Base-by-base conservation (phyloP, 2,113 vertebrate genomes). In the Limanda limanda region DNA sequence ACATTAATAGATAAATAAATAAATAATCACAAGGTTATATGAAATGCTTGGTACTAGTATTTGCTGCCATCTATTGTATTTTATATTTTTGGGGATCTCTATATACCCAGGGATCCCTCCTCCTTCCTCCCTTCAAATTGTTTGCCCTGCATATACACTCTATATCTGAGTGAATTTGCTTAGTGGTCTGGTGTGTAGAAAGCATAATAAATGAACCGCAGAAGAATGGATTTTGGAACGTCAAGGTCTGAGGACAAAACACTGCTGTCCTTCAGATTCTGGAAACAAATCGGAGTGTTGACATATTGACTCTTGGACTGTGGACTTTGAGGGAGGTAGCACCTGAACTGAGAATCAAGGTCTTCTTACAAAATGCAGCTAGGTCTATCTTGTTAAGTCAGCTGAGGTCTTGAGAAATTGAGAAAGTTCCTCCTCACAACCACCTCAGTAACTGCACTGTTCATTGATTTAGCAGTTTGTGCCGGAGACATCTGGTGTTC, bases 401-500 rank as follows among this genome's bases (percentile, higher is more conserved):
- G 57, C 25, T 20, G 2, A 18, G 27, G 17, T 15, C 47, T 21
- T 66, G 47, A 76, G 31, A 47, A 51, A 55, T 56, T 31, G 31
- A 31, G 5, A 31, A 58, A 18, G 42, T 74, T 74, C 69, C 35
- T 20, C 20, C 70, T 9, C 51, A 55, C 23, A 35, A 81, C n/a
- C 42, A 75, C 35, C 55, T 69, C 48, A 20, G 47, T 68, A 31
- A 62, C 31, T 14, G 20, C 31, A 31, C 18, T 11, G 14, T 24
- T 42, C 45, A 78, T 69, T 68, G 71, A 82, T 73, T 70, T 76
- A 74, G 37, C 76, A 24, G 47, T 76, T 86, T 82, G 20, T 84
- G 40, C 42, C 1, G n/a, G 68, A 55, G 68, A 56, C 77, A 85
- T 86, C 77, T 85, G 83, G 63, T 81, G 68, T 69, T 83, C 57